Percentiles rank a stretch among this genome's conserved stretches.
phyloP scores from a whole-genome alignment of 2,797 vertebrate species.

The Phrynocephalus vlangalii region DNA sequence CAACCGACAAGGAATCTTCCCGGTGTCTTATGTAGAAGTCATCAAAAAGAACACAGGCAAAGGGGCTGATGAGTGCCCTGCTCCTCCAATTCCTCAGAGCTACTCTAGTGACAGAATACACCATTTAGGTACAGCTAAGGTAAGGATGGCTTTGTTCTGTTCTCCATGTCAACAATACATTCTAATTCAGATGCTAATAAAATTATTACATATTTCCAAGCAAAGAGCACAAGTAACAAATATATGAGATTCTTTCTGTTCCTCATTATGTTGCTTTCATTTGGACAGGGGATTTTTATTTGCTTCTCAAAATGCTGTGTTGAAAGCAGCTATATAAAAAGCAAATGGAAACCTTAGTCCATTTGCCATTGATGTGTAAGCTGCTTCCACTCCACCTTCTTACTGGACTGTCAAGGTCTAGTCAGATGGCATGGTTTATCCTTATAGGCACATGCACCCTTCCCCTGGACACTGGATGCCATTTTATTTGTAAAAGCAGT shows the following conservation, averaged over 20 bases:
- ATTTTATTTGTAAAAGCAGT: not conserved
- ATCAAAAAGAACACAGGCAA: conserved; percentile 88
- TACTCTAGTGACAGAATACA: conserved; percentile 86
- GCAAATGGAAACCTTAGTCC: not conserved
- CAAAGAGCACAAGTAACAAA: not conserved
- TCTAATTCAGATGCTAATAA: not conserved
- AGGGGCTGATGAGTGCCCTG: conserved; percentile 84
- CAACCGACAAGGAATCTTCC: conserved; percentile 97
- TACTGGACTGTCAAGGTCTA: not conserved
- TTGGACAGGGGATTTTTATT: not conserved
- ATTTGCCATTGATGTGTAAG: not conserved
- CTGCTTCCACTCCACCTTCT: not conserved
- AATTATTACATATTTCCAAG: conserved; percentile 4
- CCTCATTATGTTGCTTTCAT: not conserved
- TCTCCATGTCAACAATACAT: not conserved
- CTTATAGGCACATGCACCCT: too few relatives aligned
- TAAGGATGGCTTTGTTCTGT: conserved; percentile 71
- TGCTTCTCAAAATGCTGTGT: not conserved
- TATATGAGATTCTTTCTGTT: not conserved
- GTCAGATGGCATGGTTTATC: not conserved
- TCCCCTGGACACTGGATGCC: not conserved
- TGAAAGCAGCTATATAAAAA: not conserved
- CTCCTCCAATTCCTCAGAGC: conserved; percentile 82
- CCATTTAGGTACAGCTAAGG: conserved; percentile 85
- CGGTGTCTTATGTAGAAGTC: conserved; percentile 94